phyloP scores from a whole-genome alignment of 2,113 vertebrate species.

The Tragelaphus imberbis region DNA sequence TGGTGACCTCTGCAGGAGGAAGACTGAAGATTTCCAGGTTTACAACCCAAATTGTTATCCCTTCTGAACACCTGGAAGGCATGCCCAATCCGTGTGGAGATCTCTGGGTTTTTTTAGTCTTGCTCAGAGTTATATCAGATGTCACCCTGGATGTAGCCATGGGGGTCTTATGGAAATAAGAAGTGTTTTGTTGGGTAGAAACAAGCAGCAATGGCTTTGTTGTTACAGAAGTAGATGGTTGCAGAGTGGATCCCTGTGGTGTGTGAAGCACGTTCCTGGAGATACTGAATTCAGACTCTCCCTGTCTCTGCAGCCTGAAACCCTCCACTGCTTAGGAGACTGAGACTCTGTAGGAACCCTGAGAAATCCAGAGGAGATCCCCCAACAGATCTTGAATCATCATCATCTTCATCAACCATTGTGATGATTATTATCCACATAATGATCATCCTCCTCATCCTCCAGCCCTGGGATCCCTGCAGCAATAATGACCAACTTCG shows the following conservation, averaged over 20 bases:
- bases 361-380: background rate
- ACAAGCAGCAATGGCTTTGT: background rate
- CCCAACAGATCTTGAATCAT: background rate
- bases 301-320: background rate
- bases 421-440: background rate
- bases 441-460: background rate
- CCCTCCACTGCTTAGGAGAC: background rate
- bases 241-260: background rate
- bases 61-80: background rate
- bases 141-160: fast-evolving
- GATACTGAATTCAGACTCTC: background rate
- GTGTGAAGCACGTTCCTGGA: background rate
- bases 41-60: background rate
- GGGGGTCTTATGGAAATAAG: background rate
- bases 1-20: background rate
- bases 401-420: background rate
- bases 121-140: background rate
- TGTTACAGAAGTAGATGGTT: background rate
- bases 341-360: background rate
- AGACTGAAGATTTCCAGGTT: background rate
- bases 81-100: background rate
- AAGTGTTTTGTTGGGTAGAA: too few species aligned
- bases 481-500: background rate
- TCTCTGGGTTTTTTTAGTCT: background rate
- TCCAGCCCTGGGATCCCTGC: background rate